Evolutionary conservation across 2,888 invertebrate species (phyloP), one percentile per base, ranked within the genome.

Genomic region (Ormyrus rosae): DNA sequence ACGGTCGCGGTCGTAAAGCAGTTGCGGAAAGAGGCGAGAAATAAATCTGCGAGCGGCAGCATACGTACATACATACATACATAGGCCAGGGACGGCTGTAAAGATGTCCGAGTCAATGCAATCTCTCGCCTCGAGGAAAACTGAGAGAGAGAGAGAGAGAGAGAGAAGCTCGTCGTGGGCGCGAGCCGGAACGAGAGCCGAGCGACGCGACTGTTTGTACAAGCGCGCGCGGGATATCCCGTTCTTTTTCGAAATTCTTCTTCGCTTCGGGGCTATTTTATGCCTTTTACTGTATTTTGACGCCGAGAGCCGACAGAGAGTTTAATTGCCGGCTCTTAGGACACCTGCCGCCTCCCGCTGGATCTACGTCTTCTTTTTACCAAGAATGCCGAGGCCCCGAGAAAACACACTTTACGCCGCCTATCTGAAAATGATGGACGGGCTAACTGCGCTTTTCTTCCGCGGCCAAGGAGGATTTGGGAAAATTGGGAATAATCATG

Each of bases 271-370:
- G 19, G 63, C 53, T 45, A 67, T 75, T 71, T 75, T 67, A 75
- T 75, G 74, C 67, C 34, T 75, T 75, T 75, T 75, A 75, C 74
- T 67, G 74, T 67, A 75, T 75, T 75, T 75, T 75, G 67, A 75
- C 74, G 74, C 60, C 60, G 6, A 19, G 53, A 9, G 63, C 51
- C 3, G 45, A 46, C 60, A 11, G 46, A 56, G 65, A 58, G 56
- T 65, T 64, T 74, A 74, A 74, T 74, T 74, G 74, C 65, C 6
- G 63, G 48, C 13, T n/a, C 34, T 34, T 34, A 34, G 34, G 34
- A 34, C 60, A 19, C 45, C 56, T 58, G 56, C n/a, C 5, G 45
- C 70, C 10, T 6, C 58, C 19, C 19, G 34, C 34, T n/a, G 9
- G 58, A 11, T 34, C 34, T 34, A 0, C 34, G 34, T 34, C 34